Percentiles rank a stretch among this genome's conserved stretches.
Conservation (phyloP, 2,113 vertebrate genomes). For the Miniopterus natalensis region DNA sequence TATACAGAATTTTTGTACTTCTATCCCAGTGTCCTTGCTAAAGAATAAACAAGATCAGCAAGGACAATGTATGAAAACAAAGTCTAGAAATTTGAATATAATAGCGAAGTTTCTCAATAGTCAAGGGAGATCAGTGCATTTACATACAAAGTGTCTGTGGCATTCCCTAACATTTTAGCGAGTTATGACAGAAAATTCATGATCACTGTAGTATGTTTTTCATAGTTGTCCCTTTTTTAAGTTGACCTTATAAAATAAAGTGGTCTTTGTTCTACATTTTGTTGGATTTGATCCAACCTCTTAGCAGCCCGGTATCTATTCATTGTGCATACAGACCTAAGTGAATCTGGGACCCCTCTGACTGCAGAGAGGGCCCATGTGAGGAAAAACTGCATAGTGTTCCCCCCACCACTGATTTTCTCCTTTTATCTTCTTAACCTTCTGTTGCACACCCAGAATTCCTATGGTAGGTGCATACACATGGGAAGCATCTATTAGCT, state of each 20-base stretch:
- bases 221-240: neutral
- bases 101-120: neutral
- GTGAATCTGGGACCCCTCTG: neutral
- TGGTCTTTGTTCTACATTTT: neutral
- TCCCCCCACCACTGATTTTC: neutral
- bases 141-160: neutral
- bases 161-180: neutral
- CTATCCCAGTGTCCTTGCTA: slow-evolving; percentile 10
- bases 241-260: slow-evolving; percentile 37
- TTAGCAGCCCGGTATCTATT: neutral
- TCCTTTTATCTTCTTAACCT: slow-evolving; percentile 9
- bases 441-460: neutral
- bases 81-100: neutral
- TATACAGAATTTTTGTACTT: neutral
- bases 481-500: neutral
- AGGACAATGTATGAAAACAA: neutral
- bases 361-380: neutral
- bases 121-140: neutral
- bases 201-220: neutral
- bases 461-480: neutral
- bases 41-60: slow-evolving; percentile 33
- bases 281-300: neutral
- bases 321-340: neutral
- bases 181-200: neutral
- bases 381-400: neutral